A percentile compares a stretch with the other conserved stretches of the same genome.
Evolutionary conservation across 2,888 invertebrate species (phyloP).

Genomic region (Drosophila eohydei): DNA sequence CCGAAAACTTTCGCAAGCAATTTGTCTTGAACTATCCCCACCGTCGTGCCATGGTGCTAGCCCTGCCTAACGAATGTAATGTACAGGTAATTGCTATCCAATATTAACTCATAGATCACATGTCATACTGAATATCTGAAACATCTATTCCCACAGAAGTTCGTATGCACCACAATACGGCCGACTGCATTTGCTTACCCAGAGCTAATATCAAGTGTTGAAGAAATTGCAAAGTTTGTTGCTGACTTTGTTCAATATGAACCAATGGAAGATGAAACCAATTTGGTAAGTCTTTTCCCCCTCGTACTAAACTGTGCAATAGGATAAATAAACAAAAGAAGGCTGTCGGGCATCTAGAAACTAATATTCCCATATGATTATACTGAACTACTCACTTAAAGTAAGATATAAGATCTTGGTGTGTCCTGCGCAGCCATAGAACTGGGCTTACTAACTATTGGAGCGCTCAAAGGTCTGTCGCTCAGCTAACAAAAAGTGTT

Average conservation of each 20-base stretch:
- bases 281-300: conserved; percentile 87
- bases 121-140: no score
- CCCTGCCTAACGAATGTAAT: conserved; percentile 91
- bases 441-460: not conserved
- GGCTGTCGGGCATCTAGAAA: not conserved
- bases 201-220: conserved; percentile 88
- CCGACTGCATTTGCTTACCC: conserved; percentile 91
- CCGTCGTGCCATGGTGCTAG: conserved; percentile 89
- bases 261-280: conserved; percentile 88
- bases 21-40: conserved; percentile 87
- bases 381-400: no score
- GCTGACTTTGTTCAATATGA: conserved; percentile 92
- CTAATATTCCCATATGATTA: no score
- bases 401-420: no score
- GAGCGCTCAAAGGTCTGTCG: no score
- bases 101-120: not conserved
- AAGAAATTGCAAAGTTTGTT: conserved; percentile 90
- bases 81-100: conserved; percentile 87
- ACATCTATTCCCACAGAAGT: conserved; percentile 88
- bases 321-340: not conserved
- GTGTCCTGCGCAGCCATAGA: not conserved
- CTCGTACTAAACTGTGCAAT: not conserved
- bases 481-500: not conserved
- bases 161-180: conserved; percentile 93
- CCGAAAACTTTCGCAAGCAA: conserved; percentile 92